Evolutionary conservation across 2,888 invertebrate species (phyloP).

Genomic region (Coremacera marginata): DNA sequence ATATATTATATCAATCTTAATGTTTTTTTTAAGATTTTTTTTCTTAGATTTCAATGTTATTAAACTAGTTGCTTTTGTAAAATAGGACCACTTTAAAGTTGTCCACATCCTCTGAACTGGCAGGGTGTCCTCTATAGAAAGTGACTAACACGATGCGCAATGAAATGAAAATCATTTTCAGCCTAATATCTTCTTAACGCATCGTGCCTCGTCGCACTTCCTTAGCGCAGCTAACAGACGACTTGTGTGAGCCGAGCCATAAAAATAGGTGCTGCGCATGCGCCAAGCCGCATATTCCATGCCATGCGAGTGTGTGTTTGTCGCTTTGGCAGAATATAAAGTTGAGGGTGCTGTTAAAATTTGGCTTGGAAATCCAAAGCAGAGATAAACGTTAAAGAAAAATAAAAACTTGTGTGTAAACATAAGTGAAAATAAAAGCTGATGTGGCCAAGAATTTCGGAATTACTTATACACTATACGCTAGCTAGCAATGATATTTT

Average conservation of each 20-base stretch:
- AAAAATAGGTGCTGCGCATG: constrained; percentile 3
- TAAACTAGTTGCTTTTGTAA: not conserved
- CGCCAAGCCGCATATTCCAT: not conserved
- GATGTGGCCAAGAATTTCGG: not conserved
- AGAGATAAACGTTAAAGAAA: not conserved
- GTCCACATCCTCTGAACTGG: not conserved
- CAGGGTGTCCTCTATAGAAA: constrained; percentile 1
- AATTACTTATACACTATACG: no score
- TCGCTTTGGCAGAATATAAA: not conserved
- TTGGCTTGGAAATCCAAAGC: not conserved
- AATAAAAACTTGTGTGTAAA: not conserved
- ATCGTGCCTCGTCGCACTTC: not conserved
- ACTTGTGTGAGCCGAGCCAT: not conserved
- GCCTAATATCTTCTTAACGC: not conserved
- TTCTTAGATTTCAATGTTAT: no score
- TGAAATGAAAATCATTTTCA: constrained; percentile 24
- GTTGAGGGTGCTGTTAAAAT: constrained; percentile 16
- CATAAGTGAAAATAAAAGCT: not conserved
- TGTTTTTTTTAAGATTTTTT: no score
- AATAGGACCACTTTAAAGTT: not conserved
- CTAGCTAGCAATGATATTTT: not conserved
- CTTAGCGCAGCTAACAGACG: not conserved
- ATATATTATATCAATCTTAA: no score
- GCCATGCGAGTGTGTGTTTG: not conserved
- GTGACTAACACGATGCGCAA: constrained; percentile 11